Conservation (phyloP, 2,888 invertebrate species). For the Thymelicus acteon region DNA sequence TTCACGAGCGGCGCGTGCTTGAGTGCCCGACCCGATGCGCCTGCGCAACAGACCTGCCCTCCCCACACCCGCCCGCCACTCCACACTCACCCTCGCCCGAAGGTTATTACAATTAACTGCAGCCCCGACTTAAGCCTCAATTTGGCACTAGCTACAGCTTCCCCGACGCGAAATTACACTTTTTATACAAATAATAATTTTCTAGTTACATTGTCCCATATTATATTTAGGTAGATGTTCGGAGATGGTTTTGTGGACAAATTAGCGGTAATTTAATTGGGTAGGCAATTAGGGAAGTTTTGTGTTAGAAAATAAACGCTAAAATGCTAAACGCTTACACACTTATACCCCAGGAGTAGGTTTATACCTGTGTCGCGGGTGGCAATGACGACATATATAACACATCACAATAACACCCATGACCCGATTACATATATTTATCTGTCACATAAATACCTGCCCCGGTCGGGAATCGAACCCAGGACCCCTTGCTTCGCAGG, state of each 20-base stretch:
- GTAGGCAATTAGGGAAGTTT: no score
- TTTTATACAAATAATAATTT: slow-evolving; percentile 45
- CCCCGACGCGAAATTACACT: slow-evolving; percentile 48
- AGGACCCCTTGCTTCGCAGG: no score
- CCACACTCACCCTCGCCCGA: slow-evolving; percentile 52
- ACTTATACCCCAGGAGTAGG: no score
- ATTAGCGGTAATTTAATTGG: background rate
- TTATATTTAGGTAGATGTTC: slow-evolving; percentile 9
- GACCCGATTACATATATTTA: no score
- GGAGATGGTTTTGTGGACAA: slow-evolving; percentile 1
- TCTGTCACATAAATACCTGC: no score
- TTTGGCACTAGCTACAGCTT: slow-evolving; percentile 63
- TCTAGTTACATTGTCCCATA: slow-evolving; percentile 32
- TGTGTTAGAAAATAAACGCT: no score
- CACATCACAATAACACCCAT: no score
- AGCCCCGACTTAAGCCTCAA: slow-evolving; percentile 67
- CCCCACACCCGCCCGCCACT: slow-evolving; percentile 36
- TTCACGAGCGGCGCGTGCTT: slow-evolving; percentile 81
- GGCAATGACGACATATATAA: no score
- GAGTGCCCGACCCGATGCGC: slow-evolving; percentile 72
- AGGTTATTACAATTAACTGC: slow-evolving; percentile 78
- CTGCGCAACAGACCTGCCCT: slow-evolving; percentile 60
- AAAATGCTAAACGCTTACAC: no score
- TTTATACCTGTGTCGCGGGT: no score
- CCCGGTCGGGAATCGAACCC: no score